A percentile compares a stretch with the other conserved stretches of the same genome.
Conservation (phyloP, 2,797 vertebrate species). For the Sebastes nivosus region DNA sequence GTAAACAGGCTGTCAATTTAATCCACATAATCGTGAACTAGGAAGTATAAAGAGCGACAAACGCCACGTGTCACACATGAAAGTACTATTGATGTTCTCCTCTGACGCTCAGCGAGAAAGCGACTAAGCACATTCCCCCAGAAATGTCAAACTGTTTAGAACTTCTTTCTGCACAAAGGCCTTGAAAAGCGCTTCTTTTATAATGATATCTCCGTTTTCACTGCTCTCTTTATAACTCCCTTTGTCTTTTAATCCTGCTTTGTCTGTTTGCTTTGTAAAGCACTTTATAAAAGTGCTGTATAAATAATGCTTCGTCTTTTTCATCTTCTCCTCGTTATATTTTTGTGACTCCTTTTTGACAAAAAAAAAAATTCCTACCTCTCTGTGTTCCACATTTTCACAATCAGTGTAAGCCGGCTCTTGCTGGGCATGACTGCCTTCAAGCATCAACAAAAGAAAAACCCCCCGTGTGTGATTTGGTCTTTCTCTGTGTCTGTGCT, state of each 20-base stretch:
- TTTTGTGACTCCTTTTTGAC: slow-evolving; percentile 5
- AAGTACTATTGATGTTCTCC: neutral
- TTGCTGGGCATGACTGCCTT: slow-evolving; percentile 16
- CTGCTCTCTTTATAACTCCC: neutral
- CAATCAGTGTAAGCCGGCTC: neutral
- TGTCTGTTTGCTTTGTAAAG: neutral
- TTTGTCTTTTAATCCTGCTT: neutral
- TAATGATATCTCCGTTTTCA: neutral
- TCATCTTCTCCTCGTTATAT: neutral
- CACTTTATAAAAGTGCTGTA: neutral
- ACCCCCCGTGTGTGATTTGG: slow-evolving; percentile 21
- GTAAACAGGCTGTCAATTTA: no score
- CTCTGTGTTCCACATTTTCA: neutral
- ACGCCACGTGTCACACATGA: neutral
- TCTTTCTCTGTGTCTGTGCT: slow-evolving; percentile 15
- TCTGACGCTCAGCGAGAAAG: neutral
- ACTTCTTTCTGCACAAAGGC: neutral
- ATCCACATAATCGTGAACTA: fast-evolving
- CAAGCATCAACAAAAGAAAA: slow-evolving; percentile 47
- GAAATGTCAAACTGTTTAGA: neutral
- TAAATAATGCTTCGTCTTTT: neutral
- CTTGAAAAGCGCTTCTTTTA: neutral
- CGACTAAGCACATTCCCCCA: neutral
- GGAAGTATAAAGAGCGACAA: no score
- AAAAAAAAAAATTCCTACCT: neutral